These are phyloP conservation scores for Mystacornis crossleyi DNA, from an alignment of 2,113 vertebrate genomes.

Conservation along the genomic window DNA sequence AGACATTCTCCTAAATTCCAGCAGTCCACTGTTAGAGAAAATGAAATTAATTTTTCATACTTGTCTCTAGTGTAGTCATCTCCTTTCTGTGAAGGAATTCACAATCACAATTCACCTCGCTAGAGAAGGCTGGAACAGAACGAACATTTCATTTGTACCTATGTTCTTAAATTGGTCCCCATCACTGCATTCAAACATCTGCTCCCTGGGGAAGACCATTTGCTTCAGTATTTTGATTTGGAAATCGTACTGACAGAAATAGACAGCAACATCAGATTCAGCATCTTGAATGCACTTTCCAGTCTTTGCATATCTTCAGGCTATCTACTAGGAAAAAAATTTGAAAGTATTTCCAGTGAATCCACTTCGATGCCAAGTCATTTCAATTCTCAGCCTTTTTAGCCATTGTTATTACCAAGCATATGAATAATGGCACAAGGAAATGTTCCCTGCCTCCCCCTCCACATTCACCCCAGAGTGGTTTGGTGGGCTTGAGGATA, in stretches of 20 bases:
- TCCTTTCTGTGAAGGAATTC: background rate
- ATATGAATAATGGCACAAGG: background rate
- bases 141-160: background rate
- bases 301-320: constrained; percentile 32
- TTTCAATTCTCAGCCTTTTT: constrained; percentile 10
- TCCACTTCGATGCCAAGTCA: background rate
- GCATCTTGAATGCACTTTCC: background rate
- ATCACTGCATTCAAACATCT: background rate
- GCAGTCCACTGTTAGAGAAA: background rate
- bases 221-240: constrained; percentile 27
- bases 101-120: background rate
- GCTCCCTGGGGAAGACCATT: constrained; percentile 11
- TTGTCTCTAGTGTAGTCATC: background rate
- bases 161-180: background rate
- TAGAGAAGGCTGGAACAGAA: background rate
- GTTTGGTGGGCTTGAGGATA: background rate
- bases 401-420: background rate
- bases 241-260: constrained; percentile 3
- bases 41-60: background rate
- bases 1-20: background rate
- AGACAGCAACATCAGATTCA: constrained; percentile 13
- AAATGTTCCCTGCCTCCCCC: background rate
- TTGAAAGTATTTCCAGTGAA: constrained; percentile 9
- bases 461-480: background rate
- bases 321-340: background rate